These are phyloP conservation scores for Mirounga angustirostris DNA, from an alignment of 2,113 vertebrate genomes.

Conservation along the genomic window DNA sequence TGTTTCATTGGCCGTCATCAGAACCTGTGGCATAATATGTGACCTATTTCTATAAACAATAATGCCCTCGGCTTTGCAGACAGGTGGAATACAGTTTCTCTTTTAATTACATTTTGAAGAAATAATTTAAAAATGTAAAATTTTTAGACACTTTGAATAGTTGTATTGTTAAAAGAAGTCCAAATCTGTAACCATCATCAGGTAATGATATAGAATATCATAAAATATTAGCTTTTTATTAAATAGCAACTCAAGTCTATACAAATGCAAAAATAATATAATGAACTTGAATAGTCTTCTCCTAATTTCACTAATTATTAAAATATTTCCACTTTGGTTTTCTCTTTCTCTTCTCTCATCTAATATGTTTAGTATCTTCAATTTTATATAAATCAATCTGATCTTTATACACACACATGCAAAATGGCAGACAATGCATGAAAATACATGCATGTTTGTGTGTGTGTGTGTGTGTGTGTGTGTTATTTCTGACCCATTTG, in stretches of 20 bases:
- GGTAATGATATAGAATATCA: background rate
- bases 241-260: background rate
- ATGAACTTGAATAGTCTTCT: background rate
- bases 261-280: background rate
- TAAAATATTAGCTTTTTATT: background rate
- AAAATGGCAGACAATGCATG: background rate
- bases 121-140: constrained; percentile 63
- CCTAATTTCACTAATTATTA: background rate
- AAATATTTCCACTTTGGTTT: background rate
- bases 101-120: constrained; percentile 93
- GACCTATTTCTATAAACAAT: constrained; percentile 89
- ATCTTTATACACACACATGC: background rate
- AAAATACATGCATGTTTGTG: background rate
- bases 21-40: constrained; percentile 89
- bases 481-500: background rate
- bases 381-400: background rate
- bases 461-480: background rate
- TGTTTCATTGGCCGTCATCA: constrained; percentile 88
- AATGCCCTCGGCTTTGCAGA: constrained; percentile 87
- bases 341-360: background rate
- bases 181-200: background rate
- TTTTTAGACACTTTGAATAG: background rate
- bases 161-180: background rate
- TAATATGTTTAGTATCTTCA: background rate
- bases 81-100: constrained; percentile 89